These are phyloP conservation scores for Caenorhabditis plicata DNA, from an alignment of 2,888 invertebrate genomes.

Conservation along the genomic window DNA sequence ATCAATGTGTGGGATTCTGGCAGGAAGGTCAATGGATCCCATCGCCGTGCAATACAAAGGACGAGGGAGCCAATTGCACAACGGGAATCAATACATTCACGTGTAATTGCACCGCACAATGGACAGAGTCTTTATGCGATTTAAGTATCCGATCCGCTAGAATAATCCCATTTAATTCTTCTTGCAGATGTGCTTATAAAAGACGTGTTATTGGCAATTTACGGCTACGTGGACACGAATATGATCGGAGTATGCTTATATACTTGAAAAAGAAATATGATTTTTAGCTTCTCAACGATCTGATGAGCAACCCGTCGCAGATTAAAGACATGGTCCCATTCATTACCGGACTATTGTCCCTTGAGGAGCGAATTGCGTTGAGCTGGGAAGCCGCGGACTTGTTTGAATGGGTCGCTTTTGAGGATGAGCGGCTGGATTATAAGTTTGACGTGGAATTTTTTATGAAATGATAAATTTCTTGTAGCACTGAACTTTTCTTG, in stretches of 20 bases:
- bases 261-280: background rate
- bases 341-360: conserved; percentile 23
- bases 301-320: conserved; percentile 36
- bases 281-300: conserved; percentile 37
- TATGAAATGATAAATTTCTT: background rate
- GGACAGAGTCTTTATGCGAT: conserved; percentile 35
- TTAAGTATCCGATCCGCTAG: conserved; percentile 9
- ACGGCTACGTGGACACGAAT: conserved; percentile 28
- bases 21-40: conserved; percentile 4
- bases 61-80: conserved; percentile 17
- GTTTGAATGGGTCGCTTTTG: conserved; percentile 48
- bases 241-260: conserved; percentile 24
- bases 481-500: conserved; percentile 28
- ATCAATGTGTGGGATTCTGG: conserved; percentile 14
- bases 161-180: background rate
- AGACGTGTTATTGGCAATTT: conserved; percentile 31
- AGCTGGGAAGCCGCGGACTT: conserved; percentile 46
- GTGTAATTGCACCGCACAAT: conserved; percentile 34
- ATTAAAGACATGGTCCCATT: conserved; percentile 51
- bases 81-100: conserved; percentile 22
- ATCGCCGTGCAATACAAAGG: conserved; percentile 23
- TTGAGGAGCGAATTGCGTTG: conserved; percentile 16
- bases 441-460: conserved; percentile 5
- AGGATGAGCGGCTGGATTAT: conserved; percentile 34
- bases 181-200: conserved; percentile 30